Evolutionary conservation across 2,888 invertebrate species (phyloP), one percentile per base, ranked within the genome.

Genomic region (Therioaphis trifolii): DNA sequence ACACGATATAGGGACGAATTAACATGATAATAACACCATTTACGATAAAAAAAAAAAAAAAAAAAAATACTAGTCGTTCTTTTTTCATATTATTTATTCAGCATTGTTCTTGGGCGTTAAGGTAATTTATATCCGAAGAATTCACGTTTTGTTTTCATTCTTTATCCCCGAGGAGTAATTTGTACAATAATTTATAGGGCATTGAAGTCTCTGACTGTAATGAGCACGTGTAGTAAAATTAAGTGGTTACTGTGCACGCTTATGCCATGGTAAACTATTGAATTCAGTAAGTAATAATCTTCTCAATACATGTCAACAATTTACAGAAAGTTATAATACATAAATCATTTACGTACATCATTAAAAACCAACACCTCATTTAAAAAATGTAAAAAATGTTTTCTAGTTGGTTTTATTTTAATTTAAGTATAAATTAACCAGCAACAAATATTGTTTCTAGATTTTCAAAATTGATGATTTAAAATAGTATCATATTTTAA

Each of bases 21-120:
- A 79, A 79, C 79, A 79, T 69, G 69, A 79, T 79, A 79, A 79
- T 71, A 79, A 79, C 79, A 71, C 79, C 79, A 71, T 79, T 79
- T 79, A 79, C 79, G 69, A 79, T 79, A 46, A 24, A 35, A 71
- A 46, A 71, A 78, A 75, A 71, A 46, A 46, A 9, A 58, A 21
- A 35, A 35, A 52, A 46, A 49, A 29, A 66, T 43, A 55, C 55
- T 58, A 58, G 69, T 21, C 58, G 52, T 69, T 29, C 43, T 14
- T 63, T 52, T 4, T n/a, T 18, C 49, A 49, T 58, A 43, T 79
- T 69, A 71, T 80, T 80, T 80, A 72, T 80, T 72, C 71, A 46
- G 80, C 80, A 80, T 72, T 80, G 80, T 80, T 71, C 80, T 72
- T 35, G 71, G 61, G 71, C 71, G 80, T 72, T 72, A 80, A 80